Evolutionary conservation across 2,113 vertebrate genomes (phyloP).

Genomic region (Pristiophorus japonicus): DNA sequence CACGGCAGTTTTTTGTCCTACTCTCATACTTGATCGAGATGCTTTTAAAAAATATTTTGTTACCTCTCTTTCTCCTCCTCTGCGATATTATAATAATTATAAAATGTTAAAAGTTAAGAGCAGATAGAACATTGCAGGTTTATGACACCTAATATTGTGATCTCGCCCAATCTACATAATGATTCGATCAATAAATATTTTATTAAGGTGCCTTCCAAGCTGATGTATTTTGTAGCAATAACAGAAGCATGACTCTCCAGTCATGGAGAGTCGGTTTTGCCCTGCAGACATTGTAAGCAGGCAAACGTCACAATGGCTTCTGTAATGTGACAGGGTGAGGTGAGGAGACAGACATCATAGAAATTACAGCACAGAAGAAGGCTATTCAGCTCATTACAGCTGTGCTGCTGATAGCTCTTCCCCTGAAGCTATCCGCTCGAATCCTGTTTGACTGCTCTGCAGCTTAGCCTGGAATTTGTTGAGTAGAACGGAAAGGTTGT

Average conservation of each 20-base stretch:
- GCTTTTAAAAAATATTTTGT: not conserved
- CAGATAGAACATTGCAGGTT: not conserved
- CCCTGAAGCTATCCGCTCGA: not conserved
- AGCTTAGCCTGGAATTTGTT: not conserved
- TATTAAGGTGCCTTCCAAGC: not conserved
- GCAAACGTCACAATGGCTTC: not conserved
- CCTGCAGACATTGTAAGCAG: not conserved
- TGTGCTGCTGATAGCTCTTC: not conserved
- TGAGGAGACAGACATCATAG: not conserved
- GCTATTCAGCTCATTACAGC: not conserved
- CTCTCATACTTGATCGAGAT: not conserved
- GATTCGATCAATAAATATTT: conserved; percentile 4
- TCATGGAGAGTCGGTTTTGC: not conserved
- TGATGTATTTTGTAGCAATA: not conserved
- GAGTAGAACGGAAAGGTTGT: not conserved
- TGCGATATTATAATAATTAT: not conserved
- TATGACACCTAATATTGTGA: not conserved
- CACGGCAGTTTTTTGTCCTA: not conserved
- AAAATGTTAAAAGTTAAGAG: not conserved
- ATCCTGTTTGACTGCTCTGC: not conserved
- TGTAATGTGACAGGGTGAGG: not conserved
- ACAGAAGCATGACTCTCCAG: not conserved
- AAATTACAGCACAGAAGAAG: not conserved
- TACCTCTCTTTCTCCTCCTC: not conserved
- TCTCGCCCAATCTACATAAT: conserved; percentile 1